Evolutionary conservation across 1,140 invertebrate genomes (phyloP).

Genomic region (Mya arenaria): DNA sequence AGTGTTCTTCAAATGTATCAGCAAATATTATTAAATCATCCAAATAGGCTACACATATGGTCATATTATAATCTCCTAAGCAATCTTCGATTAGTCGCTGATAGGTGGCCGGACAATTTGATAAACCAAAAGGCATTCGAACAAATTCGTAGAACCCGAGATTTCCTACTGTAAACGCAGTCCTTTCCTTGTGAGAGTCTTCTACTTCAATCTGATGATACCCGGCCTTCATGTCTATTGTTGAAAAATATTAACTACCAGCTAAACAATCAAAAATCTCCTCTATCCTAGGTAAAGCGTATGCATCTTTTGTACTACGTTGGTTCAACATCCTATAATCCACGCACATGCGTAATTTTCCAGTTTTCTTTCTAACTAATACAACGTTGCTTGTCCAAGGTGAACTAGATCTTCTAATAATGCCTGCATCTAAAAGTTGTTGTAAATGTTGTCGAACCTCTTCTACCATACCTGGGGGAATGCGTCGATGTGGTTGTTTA

Average conservation of each 20-base stretch:
- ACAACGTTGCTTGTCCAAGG: not conserved
- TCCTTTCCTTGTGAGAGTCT: not conserved
- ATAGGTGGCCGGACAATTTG: not conserved
- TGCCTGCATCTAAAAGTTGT: not conserved
- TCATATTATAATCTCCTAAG: not conserved
- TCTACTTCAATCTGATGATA: not conserved
- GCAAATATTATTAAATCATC: not conserved
- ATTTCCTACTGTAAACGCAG: not conserved
- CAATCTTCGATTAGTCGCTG: not conserved
- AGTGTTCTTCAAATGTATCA: not conserved
- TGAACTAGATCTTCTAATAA: not conserved
- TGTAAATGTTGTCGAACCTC: not conserved
- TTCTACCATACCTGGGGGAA: not conserved
- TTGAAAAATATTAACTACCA: not conserved
- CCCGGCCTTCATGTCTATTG: not conserved
- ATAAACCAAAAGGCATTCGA: not conserved
- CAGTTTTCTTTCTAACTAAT: conserved; percentile 5
- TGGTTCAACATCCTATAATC: not conserved
- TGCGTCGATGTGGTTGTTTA: not conserved
- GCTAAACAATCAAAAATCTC: not conserved
- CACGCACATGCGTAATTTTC: not conserved
- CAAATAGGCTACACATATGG: not conserved
- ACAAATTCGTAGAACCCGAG: not conserved
- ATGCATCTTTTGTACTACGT: not conserved
- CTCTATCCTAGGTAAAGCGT: not conserved